phyloP scores from a whole-genome alignment of 2,113 vertebrate species.

The Halcyon malimbica region DNA sequence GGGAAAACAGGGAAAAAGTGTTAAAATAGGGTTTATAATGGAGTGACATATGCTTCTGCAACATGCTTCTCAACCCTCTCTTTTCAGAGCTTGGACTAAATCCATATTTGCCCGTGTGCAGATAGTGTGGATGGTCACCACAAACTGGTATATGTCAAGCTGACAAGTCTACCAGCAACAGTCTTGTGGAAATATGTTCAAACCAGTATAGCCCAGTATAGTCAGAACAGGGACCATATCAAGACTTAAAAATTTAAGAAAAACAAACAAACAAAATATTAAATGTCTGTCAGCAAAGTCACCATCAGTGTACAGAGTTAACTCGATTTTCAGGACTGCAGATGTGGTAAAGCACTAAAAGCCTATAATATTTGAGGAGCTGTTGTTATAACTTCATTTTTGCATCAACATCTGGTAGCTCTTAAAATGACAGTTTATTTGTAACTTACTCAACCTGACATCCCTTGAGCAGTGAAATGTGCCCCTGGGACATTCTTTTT shows the following conservation, averaged over 20 bases:
- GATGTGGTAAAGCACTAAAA: neutral
- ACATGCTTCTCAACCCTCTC: neutral
- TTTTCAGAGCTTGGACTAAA: neutral
- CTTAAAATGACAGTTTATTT: neutral
- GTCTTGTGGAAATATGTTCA: neutral
- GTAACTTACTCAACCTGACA: neutral
- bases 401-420: neutral
- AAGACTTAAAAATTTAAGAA: neutral
- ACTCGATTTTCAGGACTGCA: neutral
- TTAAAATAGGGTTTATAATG: neutral
- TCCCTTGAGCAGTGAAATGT: neutral
- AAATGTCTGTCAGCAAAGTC: accelerated
- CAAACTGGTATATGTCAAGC: accelerated
- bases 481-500: neutral
- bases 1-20: neutral
- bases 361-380: neutral
- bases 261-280: neutral
- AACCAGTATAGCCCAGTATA: neutral
- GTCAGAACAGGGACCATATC: neutral
- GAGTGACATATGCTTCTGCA: neutral
- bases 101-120: neutral
- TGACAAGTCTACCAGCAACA: neutral
- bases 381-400: neutral
- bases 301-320: neutral
- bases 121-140: neutral